Base-by-base conservation (phyloP, 2,113 vertebrate species). In the Erpornis zantholeuca region DNA sequence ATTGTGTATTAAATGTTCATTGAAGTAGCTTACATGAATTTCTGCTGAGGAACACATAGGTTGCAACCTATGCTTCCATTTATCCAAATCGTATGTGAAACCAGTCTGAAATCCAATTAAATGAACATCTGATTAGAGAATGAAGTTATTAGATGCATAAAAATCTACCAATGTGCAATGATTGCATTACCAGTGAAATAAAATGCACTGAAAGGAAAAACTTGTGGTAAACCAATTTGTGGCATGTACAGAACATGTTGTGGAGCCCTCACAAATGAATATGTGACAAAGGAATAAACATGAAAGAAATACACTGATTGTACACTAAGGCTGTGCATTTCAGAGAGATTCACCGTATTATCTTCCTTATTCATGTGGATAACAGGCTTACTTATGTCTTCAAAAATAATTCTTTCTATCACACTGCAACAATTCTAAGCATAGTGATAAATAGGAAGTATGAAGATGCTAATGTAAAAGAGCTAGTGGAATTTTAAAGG, bases 381-480 rank as follows among this genome's bases (percentile, higher is more conserved):
- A 97, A 96, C 89, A 96, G 94, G 91, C 92, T 97, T 97, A 97
- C 75, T 96, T 96, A 94, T 85, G 86, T 95, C 95, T 95, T 97
- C 86, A 95, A 91, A 96, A 97, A 95, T 94, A 96, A 96, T 94
- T 96, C 94, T 92, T 94, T 95, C 89, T 79, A 94, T 93, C 82
- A 90, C 17, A 38, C 40, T 82, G 93, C 82, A 97, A 93, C 92
- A 81, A 96, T 90, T 93, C 88, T 84, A 86, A 93, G 92, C 57
- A 65, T 15, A 82, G 69, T 44, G 90, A 96, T 86, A 96, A 96
- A 96, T 64, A 92, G 76, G 79, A 96, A 83, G 72, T 76, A 94
- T 75, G 92, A 92, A 96, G 94, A 96, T 96, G 94, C 53, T 95
- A 93, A 96, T 92, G 21, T 71, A 4, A 57, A 36, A 97, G 76